Evolutionary conservation across 1,140 invertebrate species (phyloP).

Genomic region (Zophobas morio): DNA sequence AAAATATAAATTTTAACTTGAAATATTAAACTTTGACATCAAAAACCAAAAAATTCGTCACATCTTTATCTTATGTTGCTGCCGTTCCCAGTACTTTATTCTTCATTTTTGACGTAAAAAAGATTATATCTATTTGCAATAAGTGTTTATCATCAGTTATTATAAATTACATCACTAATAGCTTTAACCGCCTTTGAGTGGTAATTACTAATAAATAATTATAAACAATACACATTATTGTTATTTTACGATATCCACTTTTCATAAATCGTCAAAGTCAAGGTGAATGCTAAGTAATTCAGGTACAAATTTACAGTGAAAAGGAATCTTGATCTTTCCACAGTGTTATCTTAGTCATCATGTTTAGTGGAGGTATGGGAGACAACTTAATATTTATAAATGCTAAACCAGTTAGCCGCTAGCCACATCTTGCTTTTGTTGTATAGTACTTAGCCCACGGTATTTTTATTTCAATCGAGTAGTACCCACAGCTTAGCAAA

Average conservation of each 20-base stretch:
- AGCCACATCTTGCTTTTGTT: slow-evolving; percentile 19
- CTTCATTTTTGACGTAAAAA: too few relatives aligned
- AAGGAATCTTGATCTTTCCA: slow-evolving; percentile 12
- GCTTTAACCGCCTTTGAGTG: background rate
- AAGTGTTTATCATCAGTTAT: background rate
- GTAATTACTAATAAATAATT: background rate
- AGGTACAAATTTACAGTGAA: slow-evolving; percentile 14
- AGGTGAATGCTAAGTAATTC: slow-evolving; percentile 11
- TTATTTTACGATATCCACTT: background rate
- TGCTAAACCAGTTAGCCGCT: slow-evolving; percentile 18
- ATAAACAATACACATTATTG: background rate
- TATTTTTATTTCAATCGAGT: too few relatives aligned
- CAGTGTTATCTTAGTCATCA: slow-evolving; percentile 28
- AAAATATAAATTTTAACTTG: too few relatives aligned
- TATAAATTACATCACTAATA: background rate
- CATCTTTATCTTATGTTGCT: too few relatives aligned
- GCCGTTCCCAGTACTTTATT: too few relatives aligned
- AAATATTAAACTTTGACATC: too few relatives aligned
- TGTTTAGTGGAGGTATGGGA: slow-evolving; percentile 19
- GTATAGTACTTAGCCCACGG: background rate
- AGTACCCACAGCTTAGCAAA: too few relatives aligned
- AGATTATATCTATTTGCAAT: too few relatives aligned
- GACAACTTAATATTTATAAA: slow-evolving; percentile 27
- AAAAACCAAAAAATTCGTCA: too few relatives aligned
- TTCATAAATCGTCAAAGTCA: slow-evolving; percentile 21